Evolutionary conservation across 2,113 vertebrate species (phyloP), one percentile per base, ranked within the genome.

Genomic region (Sinocyclocheilus anophthalmus): DNA sequence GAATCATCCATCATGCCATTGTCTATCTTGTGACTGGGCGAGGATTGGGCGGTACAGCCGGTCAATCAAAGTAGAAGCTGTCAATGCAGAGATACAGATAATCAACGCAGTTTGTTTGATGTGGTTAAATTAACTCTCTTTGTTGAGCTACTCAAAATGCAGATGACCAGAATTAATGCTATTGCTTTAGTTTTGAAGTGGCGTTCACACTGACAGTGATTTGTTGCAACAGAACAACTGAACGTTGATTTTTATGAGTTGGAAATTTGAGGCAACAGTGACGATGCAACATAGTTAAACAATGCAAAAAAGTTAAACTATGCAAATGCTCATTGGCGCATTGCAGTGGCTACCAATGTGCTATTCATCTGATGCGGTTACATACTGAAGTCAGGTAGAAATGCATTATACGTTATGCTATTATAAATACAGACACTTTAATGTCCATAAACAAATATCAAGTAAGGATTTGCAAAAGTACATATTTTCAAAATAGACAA

Each of bases 1-100:
- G 42, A 82, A 69, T 82, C 80, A 82, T 82, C 63, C 80, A 82
- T 82, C 80, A 82, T 82, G 42, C 42, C 45, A 82, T 69, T 69
- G 26, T 82, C 26, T 53, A 3, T 69, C 61, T 82, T 67, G 80
- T 30, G 24, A 22, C 45, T 45, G 63, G 42, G 59, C 57, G n/a
- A 81, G 79, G 59, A 18, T 26, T 30, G 59, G 59, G 80, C 65
- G 63, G 24, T 69, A 22, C 14, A 53, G 79, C 6, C 12, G 48
- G 39, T 45, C 79, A 81, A 65, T 81, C 79, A 81, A 18, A 69
- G 2, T 33, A 69, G 42, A 69, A 50, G 8, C 63, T 50, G 61
- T 81, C 3, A 82, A 33, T 69, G 26, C 42, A 50, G 42, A n/a
- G 57, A 30, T 48, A 37, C 9, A 69, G 45, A 82, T 48, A 26